A percentile compares a stretch with the other conserved stretches of the same genome.
Conservation (phyloP, 2,113 vertebrate genomes). For the Erythrocercus mccallii region DNA sequence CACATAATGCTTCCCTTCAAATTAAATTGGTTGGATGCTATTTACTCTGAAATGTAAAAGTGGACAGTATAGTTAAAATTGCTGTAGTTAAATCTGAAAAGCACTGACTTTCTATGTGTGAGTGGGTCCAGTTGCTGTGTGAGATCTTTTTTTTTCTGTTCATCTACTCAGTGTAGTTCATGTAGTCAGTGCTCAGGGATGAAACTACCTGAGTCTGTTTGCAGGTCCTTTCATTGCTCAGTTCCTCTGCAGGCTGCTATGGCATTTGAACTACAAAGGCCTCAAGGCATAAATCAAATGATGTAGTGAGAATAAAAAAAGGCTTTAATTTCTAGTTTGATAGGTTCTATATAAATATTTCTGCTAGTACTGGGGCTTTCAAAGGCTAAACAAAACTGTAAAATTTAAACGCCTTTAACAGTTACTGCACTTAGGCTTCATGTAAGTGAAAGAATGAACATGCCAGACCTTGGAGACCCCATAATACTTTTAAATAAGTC, state of each 20-base stretch:
- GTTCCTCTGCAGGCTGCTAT: background rate
- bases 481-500: background rate
- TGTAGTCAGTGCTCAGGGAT: background rate
- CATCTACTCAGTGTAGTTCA: background rate
- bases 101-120: background rate
- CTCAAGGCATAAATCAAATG: background rate
- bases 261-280: background rate
- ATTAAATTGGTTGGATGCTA: background rate
- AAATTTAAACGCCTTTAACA: background rate
- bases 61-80: background rate
- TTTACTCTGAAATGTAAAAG: background rate
- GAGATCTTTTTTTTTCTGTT: background rate
- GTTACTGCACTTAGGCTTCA: background rate
- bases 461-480: background rate
- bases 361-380: background rate
- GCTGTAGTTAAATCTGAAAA: background rate
- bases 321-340: background rate
- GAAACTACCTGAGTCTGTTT: background rate
- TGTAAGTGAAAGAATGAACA: background rate
- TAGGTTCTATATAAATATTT: background rate
- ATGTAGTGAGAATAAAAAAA: background rate
- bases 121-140: background rate
- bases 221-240: background rate
- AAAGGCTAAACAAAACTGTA: background rate
- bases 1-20: background rate